Evolutionary conservation across 1,140 invertebrate genomes (phyloP).

Genomic region (Plectrocnemia conspersa): DNA sequence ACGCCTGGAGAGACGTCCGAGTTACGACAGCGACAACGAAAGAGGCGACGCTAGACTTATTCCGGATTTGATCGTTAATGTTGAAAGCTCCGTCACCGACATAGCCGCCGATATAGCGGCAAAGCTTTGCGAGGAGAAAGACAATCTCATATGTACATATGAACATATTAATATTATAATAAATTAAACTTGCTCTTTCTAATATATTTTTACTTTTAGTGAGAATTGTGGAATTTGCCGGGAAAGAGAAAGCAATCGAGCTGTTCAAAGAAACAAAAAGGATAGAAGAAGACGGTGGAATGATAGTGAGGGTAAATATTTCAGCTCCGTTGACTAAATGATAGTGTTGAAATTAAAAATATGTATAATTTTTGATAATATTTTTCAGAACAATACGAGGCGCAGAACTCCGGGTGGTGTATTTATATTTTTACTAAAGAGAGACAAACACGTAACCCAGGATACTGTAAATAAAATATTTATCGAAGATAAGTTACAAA

Average conservation of each 20-base stretch:
- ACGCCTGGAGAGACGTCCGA: conserved; percentile 52
- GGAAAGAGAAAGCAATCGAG: conserved; percentile 68
- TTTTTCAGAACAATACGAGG: conserved; percentile 67
- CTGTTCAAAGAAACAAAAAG: conserved; percentile 73
- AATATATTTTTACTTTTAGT: conserved; percentile 51
- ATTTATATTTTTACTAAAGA: conserved; percentile 75
- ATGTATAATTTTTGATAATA: conserved; percentile 33
- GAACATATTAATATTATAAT: conserved; percentile 14
- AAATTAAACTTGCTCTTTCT: conserved; percentile 3
- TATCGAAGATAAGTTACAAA: conserved; percentile 59
- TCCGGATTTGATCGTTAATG: conserved; percentile 49
- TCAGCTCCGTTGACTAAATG: too few species aligned
- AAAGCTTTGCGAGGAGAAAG: conserved; percentile 66
- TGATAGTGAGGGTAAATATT: conserved; percentile 67
- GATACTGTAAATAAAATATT: conserved; percentile 70
- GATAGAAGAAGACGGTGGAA: conserved; percentile 75
- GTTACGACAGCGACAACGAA: conserved; percentile 45
- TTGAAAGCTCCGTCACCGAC: conserved; percentile 52
- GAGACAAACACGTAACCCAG: conserved; percentile 63
- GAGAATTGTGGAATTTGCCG: conserved; percentile 65
- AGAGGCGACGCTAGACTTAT: conserved; percentile 53
- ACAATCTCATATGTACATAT: conserved; percentile 63
- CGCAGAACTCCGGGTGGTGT: conserved; percentile 79
- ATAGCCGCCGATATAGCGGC: conserved; percentile 65
- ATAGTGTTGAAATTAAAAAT: too few species aligned